Percentiles rank a stretch among this genome's conserved stretches.
Evolutionary conservation across 1,140 invertebrate genomes (phyloP).

Genomic region (Hycleus cichorii): DNA sequence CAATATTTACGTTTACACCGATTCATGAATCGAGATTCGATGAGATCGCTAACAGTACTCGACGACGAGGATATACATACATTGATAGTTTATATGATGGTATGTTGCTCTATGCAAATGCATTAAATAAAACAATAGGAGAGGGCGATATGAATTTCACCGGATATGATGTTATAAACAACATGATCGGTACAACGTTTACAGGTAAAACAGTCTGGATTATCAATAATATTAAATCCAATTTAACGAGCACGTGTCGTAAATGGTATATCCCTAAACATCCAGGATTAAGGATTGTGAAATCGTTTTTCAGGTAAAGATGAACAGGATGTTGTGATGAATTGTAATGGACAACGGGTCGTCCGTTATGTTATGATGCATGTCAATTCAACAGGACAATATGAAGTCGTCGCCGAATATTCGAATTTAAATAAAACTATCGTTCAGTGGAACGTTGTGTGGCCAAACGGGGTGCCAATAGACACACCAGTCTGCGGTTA

Average conservation of each 20-base stretch:
- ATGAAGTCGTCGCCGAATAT: slow-evolving; percentile 33
- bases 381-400: slow-evolving; percentile 20
- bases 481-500: slow-evolving; percentile 89
- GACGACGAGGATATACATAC: slow-evolving; percentile 26
- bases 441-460: slow-evolving; percentile 22
- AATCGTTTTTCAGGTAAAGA: slow-evolving; percentile 13
- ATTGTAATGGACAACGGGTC: slow-evolving; percentile 35
- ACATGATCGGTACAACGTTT: slow-evolving; percentile 89
- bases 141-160: slow-evolving; percentile 34
- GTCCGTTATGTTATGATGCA: slow-evolving; percentile 30
- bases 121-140: slow-evolving; percentile 74
- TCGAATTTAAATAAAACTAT: slow-evolving; percentile 24
- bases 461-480: slow-evolving; percentile 64
- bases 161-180: slow-evolving; percentile 60
- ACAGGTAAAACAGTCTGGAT: slow-evolving; percentile 49
- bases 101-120: slow-evolving; percentile 84
- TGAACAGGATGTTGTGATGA: slow-evolving; percentile 25
- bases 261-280: too few relatives aligned
- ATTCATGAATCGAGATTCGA: slow-evolving; percentile 43
- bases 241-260: not conserved
- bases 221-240: not conserved
- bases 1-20: slow-evolving; percentile 81
- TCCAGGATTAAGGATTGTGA: not conserved
- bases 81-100: slow-evolving; percentile 84
- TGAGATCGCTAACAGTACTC: slow-evolving; percentile 8